Evolutionary conservation across 1,140 invertebrate genomes (phyloP).

Genomic region (Sarcophaga peregrina): DNA sequence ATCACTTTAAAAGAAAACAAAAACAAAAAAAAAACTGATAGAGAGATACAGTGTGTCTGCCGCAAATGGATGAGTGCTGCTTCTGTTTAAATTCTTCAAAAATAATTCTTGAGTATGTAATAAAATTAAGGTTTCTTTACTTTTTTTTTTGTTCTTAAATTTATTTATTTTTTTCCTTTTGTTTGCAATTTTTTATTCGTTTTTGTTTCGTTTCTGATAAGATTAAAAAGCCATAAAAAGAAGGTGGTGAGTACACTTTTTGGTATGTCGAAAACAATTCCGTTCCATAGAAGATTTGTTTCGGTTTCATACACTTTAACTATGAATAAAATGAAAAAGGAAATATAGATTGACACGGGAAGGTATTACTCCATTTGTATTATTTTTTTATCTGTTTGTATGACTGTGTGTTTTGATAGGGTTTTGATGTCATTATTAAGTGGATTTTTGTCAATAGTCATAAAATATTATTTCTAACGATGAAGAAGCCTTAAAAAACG

Average conservation of each 20-base stretch:
- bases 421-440: too few species aligned
- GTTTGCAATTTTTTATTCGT: conserved; percentile 5
- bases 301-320: background rate
- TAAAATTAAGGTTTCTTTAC: conserved; percentile 4
- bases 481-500: too few species aligned
- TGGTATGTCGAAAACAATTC: conserved; percentile 7
- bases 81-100: background rate
- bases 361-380: too few species aligned
- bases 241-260: conserved; percentile 15
- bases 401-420: too few species aligned
- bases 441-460: too few species aligned
- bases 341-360: too few species aligned
- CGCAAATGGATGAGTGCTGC: background rate
- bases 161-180: background rate
- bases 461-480: too few species aligned
- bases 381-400: too few species aligned
- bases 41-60: background rate
- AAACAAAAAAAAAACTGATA: too few species aligned
- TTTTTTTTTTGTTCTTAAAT: too few species aligned
- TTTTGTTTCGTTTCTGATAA: conserved; percentile 9
- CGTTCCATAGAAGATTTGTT: background rate
- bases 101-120: background rate
- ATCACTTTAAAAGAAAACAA: too few species aligned
- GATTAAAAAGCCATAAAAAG: conserved; percentile 17
- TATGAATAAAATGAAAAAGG: too few species aligned